phyloP scores from a whole-genome alignment of 2,113 vertebrate species.

The Corydoras sp. region DNA sequence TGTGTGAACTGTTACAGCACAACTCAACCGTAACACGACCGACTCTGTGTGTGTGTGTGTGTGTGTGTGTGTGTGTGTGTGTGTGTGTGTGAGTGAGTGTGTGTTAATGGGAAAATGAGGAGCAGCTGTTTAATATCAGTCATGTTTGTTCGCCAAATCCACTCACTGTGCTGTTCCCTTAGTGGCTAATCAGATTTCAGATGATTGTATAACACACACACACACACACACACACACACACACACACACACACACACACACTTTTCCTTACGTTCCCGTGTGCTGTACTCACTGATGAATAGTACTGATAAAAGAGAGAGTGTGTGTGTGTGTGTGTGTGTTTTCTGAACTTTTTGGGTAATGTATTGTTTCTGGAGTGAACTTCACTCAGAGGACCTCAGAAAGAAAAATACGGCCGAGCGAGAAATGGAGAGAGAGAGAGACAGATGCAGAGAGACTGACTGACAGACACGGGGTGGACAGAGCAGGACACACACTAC shows the following conservation, averaged over 20 bases:
- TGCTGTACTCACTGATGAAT: background rate
- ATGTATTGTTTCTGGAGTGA: background rate
- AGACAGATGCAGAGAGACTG: conserved; percentile 12
- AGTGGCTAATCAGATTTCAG: conserved; percentile 17
- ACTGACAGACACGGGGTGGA: background rate
- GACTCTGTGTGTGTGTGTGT: conserved; percentile 9
- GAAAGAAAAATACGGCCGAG: conserved; percentile 9
- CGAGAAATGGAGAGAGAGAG: conserved; percentile 2
- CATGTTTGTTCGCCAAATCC: conserved; percentile 26
- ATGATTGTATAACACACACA: too few relatives aligned
- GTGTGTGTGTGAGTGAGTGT: background rate
- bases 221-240: too few relatives aligned
- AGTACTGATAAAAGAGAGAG: background rate
- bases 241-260: too few relatives aligned
- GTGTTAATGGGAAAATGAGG: too few relatives aligned
- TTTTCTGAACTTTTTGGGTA: background rate
- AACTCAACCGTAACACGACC: conserved; percentile 4
- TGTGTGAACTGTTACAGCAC: conserved; percentile 18
- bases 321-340: conserved; percentile 1
- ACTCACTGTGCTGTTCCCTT: conserved; percentile 20
- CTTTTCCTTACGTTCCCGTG: too few relatives aligned
- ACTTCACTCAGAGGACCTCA: background rate
- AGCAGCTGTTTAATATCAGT: conserved; percentile 41
- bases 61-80: conserved; percentile 26
- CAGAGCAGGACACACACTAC: too few relatives aligned